phyloP scores from a whole-genome alignment of 2,888 invertebrate species.

The Lepidocyrtoides sp. region DNA sequence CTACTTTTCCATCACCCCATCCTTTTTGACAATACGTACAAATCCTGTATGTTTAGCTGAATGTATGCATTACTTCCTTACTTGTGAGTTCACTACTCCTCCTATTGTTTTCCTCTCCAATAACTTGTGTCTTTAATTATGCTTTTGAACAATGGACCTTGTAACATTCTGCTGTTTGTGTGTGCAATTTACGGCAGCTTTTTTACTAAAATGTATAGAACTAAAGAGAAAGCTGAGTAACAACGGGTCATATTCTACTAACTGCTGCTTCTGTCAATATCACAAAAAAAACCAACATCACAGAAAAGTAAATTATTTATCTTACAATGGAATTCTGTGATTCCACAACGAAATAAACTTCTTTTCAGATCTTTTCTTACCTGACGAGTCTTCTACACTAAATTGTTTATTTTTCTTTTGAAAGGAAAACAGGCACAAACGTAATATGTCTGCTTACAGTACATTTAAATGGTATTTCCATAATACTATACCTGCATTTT shows the following conservation, averaged over 20 bases:
- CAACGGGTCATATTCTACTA: conserved; percentile 28
- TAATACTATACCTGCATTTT: background rate
- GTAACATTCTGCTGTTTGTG: background rate
- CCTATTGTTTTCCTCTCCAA: conserved; percentile 51
- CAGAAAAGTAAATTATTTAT: conserved; percentile 35
- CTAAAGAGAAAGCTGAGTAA: too few species aligned
- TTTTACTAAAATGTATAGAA: too few species aligned
- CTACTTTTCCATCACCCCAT: background rate
- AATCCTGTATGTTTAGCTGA: conserved; percentile 9
- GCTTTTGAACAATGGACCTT: conserved; percentile 21
- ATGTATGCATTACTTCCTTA: too few species aligned
- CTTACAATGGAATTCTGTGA: background rate
- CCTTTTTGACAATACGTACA: conserved; percentile 37
- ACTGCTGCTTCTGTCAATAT: background rate
- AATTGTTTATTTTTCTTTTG: conserved; percentile 26
- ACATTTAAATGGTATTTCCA: background rate
- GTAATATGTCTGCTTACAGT: background rate
- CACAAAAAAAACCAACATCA: background rate
- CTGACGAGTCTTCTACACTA: background rate
- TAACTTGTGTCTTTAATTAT: conserved; percentile 44
- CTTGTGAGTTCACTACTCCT: conserved; percentile 32
- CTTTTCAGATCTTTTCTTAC: conserved; percentile 7
- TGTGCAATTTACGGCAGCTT: too few species aligned
- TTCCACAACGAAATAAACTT: background rate
- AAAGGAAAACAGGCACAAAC: background rate